Conservation (phyloP, 2,113 vertebrate species). For the Marmota monax region DNA sequence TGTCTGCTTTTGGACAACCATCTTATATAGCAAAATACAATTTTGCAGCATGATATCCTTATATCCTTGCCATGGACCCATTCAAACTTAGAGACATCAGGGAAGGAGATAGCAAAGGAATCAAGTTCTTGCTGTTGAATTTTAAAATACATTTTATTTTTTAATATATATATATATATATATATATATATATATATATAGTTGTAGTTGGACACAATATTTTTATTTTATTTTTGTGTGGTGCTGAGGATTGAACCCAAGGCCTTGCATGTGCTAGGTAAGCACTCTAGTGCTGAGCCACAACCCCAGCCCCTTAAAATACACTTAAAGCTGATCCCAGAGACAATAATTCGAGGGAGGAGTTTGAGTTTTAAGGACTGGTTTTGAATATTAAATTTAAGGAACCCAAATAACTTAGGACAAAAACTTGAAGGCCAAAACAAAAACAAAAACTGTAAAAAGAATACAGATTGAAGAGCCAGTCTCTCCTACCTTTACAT, state of each 20-base stretch:
- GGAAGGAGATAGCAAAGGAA: not conserved
- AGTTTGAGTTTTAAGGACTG: not conserved
- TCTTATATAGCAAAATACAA: not conserved
- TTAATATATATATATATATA: too few species aligned
- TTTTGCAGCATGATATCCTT: not conserved
- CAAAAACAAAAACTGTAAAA: not conserved
- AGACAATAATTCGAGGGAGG: not conserved
- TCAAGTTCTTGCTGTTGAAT: conserved; percentile 4
- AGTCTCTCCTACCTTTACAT: not conserved
- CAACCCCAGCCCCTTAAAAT: too few species aligned
- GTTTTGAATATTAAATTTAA: not conserved
- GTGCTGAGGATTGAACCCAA: too few species aligned
- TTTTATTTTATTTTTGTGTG: too few species aligned
- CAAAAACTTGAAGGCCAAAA: not conserved
- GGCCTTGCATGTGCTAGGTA: too few species aligned
- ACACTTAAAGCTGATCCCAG: not conserved
- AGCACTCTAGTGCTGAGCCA: too few species aligned
- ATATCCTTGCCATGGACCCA: not conserved
- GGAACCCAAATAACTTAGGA: not conserved
- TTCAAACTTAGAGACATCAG: not conserved
- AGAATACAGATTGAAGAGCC: not conserved
- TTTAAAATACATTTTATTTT: not conserved
- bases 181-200: too few species aligned
- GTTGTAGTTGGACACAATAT: too few species aligned
- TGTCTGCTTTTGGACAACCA: not conserved